Evolutionary conservation across 2,113 vertebrate species (phyloP), one percentile per base, ranked within the genome.

Genomic region (Hemicordylus capensis): DNA sequence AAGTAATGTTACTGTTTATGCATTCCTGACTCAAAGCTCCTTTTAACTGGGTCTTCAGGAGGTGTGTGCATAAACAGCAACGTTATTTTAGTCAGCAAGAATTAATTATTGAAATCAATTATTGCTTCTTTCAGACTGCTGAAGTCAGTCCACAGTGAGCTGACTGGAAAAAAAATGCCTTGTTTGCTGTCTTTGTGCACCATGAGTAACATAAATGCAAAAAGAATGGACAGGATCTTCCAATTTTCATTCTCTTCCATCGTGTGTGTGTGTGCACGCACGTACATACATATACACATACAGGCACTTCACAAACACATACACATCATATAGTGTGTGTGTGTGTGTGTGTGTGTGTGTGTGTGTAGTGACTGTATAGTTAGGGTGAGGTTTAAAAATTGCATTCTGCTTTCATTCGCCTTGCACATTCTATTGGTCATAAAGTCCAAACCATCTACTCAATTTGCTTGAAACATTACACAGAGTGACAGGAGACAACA

Each of bases 51-150:
- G 89, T 90, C 84, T 28, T 84, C 92, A 67, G 77, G 90, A 96
- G 76, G 79, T 91, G 76, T 91, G 76, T 83, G 76, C 89, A 88
- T 93, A 90, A 93, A 84, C 77, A 94, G 87, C 85, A 94, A 72
- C 85, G 86, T 87, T 89, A 88, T 89, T 95, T 92, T 14, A 22
- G 94, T 94, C 93, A 95, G 89, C 89, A 94, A 90, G 92, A 96
- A 96, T 96, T 95, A 96, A 96, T 96, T 96, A 96, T 94, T 96
- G 94, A 97, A 96, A 95, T 93, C 85, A 95, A 93, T 95, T 95
- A 94, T 94, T 94, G 88, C 81, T 19, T 93, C 91, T 93, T 95
- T 95, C 89, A 70, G 64, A 93, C 91, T 93, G 66, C 91, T 89
- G 88, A 89, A 92, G 89, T 90, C 84, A 90, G 90, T 94, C 85